Percentiles rank a stretch among this genome's conserved stretches.
phyloP scores from a whole-genome alignment of 1,140 invertebrate species.

The Pachypeltis micranthus region DNA sequence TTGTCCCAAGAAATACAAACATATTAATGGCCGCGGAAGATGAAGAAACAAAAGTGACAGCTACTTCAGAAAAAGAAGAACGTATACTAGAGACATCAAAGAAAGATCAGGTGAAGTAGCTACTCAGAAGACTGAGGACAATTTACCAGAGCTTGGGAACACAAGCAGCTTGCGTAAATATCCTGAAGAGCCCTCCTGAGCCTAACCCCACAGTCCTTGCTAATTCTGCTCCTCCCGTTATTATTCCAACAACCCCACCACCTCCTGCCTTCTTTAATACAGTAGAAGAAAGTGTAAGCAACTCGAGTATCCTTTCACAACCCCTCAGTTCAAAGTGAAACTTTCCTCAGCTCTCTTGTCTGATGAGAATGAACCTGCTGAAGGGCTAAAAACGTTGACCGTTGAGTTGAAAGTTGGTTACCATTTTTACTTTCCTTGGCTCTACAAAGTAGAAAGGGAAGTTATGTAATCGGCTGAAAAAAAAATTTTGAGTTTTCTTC shows the following conservation, averaged over 20 bases:
- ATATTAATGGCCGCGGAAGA: conserved; percentile 79
- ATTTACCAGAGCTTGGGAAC: conserved; percentile 9
- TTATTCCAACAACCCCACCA: conserved; percentile 28
- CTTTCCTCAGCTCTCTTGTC: conserved; percentile 57
- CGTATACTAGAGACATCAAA: too few species aligned
- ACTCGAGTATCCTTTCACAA: conserved; percentile 28
- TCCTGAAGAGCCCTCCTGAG: conserved; percentile 23
- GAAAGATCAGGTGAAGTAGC: conserved; percentile 20
- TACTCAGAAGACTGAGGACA: conserved; percentile 7
- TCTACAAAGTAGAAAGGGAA: too few species aligned
- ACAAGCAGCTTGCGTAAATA: conserved; percentile 8
- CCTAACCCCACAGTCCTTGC: conserved; percentile 32
- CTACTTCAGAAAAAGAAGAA: conserved; percentile 59
- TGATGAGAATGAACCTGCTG: conserved; percentile 43
- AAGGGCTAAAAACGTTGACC: too few species aligned
- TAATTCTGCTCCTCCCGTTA: conserved; percentile 28
- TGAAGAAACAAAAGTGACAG: conserved; percentile 49
- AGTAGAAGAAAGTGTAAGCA: conserved; percentile 22
- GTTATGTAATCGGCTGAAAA: too few species aligned
- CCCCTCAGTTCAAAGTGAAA: conserved; percentile 53
- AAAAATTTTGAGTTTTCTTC: too few species aligned
- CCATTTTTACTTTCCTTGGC: too few species aligned
- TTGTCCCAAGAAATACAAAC: conserved; percentile 95
- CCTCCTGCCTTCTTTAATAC: conserved; percentile 28
- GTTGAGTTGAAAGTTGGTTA: too few species aligned